These are phyloP conservation scores for Agrotis puta DNA, from an alignment of 2,888 invertebrate species.

Conservation along the genomic window DNA sequence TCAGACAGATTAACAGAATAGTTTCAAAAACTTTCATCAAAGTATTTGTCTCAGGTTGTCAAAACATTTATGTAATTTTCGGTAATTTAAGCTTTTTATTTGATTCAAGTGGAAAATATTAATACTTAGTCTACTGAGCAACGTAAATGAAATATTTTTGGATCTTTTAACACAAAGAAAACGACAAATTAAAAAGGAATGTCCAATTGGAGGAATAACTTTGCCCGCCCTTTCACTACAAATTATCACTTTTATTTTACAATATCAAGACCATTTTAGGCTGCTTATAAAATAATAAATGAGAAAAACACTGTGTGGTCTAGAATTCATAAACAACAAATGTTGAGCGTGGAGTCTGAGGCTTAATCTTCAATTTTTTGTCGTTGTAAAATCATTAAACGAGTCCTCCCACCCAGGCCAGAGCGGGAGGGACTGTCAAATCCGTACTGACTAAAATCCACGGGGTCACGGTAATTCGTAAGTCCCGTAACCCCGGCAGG, in stretches of 20 bases:
- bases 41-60: not conserved
- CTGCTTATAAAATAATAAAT: not conserved
- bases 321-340: not conserved
- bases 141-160: not conserved
- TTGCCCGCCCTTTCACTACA: not conserved
- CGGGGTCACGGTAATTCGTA: too few species aligned
- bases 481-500: too few species aligned
- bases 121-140: not conserved
- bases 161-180: not conserved
- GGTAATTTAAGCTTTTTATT: not conserved
- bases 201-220: not conserved
- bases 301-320: not conserved
- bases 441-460: too few species aligned
- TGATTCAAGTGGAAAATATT: not conserved
- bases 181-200: not conserved
- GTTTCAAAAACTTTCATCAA: not conserved
- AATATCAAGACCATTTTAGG: not conserved
- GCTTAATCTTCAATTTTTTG: too few species aligned
- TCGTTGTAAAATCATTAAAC: too few species aligned
- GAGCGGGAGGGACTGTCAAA: too few species aligned
- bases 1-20: constrained; percentile 16
- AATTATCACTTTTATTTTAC: not conserved
- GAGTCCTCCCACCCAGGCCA: too few species aligned
- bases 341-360: not conserved
- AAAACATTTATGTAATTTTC: constrained; percentile 7